Evolutionary conservation across 2,888 invertebrate species (phyloP), one percentile per base, ranked within the genome.

Genomic region (Strigamia crassipes): DNA sequence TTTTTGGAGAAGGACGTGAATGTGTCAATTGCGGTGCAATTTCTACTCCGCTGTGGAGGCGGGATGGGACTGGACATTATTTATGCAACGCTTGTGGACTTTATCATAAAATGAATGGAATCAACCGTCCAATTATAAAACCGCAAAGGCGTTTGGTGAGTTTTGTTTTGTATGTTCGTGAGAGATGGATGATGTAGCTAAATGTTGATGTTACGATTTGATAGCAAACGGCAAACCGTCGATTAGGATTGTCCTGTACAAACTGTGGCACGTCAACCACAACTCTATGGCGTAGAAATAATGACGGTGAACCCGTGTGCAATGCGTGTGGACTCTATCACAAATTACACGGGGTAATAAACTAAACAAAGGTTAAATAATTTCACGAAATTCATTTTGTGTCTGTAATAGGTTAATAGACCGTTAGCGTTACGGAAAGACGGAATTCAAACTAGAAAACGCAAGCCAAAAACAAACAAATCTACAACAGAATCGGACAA

Each of bases 21-120:
- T 98, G 98, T 90, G 97, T 97, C 79, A 98, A 98, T 90, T 98
- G 98, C 89, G 97, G 97, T 83, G 96, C 97, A 83, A 96, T 96
- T 87, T 95, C 95, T 85, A 99, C 98, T 82, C 98, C 98, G 78
- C 91, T 99, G 85, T 98, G 98, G 98, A 92, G 98, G 84, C 92
- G 98, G 85, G 98, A 98, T 89, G 95, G 96, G 84, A 96, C 96
- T 82, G 97, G 97, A 34, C 97, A 98, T 90, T 98, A 98, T 90
- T 91, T 97, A 87, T 99, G 98, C 92, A 99, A 99, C 91, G 98
- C 98, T 82, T 99, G 98, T 90, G 98, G 98, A 84, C 93, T 98
- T 83, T 99, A 98, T 91, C 96, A 97, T 90, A 97, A 97, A 91
- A 98, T 98, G 96, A 99, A 99, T 90, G 97, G 97, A 87, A 95